Evolutionary conservation across 2,797 vertebrate species (phyloP).

Genomic region (Corythornis leucogaster): DNA sequence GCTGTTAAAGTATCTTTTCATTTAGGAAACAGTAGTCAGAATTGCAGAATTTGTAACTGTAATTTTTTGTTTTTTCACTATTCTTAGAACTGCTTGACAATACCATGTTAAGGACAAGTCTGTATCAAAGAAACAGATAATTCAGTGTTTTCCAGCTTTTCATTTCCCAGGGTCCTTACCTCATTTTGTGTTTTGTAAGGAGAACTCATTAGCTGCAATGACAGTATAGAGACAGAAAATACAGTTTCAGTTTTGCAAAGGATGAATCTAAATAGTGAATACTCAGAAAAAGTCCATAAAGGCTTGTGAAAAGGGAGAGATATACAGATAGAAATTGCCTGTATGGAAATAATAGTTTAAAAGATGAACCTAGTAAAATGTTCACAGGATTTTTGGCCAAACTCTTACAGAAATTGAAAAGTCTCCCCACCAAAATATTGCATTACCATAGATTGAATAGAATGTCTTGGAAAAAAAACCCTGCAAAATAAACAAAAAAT

Average conservation of each 20-base stretch:
- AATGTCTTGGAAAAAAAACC: neutral
- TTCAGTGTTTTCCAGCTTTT: neutral
- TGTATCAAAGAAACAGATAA: neutral
- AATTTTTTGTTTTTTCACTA: neutral
- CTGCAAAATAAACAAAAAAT: neutral
- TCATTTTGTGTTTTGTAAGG: neutral
- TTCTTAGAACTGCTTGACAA: neutral
- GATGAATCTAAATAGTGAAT: neutral
- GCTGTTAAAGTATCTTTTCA: neutral
- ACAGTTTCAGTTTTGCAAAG: neutral
- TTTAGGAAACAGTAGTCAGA: neutral
- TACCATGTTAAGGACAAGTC: neutral
- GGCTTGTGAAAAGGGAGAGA: neutral
- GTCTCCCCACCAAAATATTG: neutral
- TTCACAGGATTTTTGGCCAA: neutral
- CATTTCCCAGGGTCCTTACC: neutral
- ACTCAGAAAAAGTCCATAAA: neutral
- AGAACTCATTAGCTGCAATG: neutral
- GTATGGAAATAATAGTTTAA: neutral
- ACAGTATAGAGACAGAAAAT: neutral
- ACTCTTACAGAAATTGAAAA: neutral
- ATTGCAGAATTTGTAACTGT: neutral
- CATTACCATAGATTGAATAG: neutral
- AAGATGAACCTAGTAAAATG: neutral
- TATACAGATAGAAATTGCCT: neutral